Evolutionary conservation across 2,797 vertebrate species (phyloP), one percentile per base, ranked within the genome.

Genomic region (Potorous gilbertii): DNA sequence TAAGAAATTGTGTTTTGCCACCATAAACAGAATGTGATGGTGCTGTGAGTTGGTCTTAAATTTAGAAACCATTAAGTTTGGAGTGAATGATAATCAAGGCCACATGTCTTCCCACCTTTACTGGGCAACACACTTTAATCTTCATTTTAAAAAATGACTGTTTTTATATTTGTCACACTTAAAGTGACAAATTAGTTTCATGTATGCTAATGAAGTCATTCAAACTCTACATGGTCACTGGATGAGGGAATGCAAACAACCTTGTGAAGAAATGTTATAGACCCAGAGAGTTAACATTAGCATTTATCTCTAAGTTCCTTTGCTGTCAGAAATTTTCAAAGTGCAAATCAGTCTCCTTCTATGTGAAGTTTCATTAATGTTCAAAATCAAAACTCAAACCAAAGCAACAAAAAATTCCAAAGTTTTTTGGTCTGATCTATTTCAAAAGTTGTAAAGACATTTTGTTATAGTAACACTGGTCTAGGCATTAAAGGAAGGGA

Each of bases 361-460:
- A 18, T 5, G 18, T 12, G n/a, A 3, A 2, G 0, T 50, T 24
- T 90, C 13, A 1, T 0, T 6, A 16, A 31, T 56, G 54, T 28
- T 81, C 14, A 54, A 27, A 81, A 12, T 16, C 8, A 3, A 54
- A 28, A 52, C 0, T 6, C 16, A 74, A 81, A 46, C n/a, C n/a
- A 81, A 13, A 56, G 28, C 31, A 13, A 5, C 11, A 1, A 5
- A 29, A 81, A 9, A 24, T 81, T 21, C 66, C n/a, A 21, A 9
- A 81, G 6, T 29, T 81, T 24, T 18, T 81, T 40, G 46, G n/a
- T 81, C n/a, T 81, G 66, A 81, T 40, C 18, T 46, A 81, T 21
- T 81, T 81, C n/a, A 34, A 10, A 3, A 9, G 2, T 4, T 0
- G 0, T 18, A 0, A 11, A 6, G 57, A 21, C 1, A 0, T 14